A percentile compares a stretch with the other conserved stretches of the same genome.
Conservation (phyloP, 1,140 invertebrate genomes). For the Macrosteles quadrilineatus region DNA sequence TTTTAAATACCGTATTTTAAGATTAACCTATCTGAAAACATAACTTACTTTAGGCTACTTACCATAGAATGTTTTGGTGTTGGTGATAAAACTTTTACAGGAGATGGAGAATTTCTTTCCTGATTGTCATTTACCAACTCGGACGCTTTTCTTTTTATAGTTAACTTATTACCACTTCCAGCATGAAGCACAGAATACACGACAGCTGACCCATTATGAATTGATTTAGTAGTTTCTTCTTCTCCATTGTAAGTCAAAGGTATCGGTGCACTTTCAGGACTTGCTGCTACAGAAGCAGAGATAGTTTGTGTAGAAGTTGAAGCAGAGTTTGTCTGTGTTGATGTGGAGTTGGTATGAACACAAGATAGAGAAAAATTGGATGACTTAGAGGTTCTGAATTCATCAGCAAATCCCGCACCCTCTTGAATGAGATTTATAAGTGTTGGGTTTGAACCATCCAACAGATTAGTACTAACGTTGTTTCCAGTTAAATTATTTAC, state of each 20-base stretch:
- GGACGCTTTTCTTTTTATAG: conserved; percentile 74
- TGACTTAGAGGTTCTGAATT: conserved; percentile 68
- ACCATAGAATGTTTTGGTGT: background rate
- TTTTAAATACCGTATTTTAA: too few species aligned
- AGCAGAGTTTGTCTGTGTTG: conserved; percentile 58
- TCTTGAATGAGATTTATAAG: conserved; percentile 70
- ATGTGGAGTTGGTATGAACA: conserved; percentile 66
- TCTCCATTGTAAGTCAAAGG: too few species aligned
- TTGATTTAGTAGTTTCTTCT: conserved; percentile 48
- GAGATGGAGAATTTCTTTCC: background rate
- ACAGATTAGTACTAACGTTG: conserved; percentile 51
- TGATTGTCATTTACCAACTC: conserved; percentile 45
- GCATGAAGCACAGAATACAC: conserved; percentile 79
- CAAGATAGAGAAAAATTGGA: conserved; percentile 71
- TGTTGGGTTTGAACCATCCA: conserved; percentile 46
- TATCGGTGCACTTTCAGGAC: background rate
- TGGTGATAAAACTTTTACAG: background rate
- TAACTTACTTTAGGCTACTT: too few species aligned
- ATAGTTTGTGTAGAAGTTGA: conserved; percentile 21
- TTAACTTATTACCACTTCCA: conserved; percentile 77
- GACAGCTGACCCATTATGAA: conserved; percentile 67
- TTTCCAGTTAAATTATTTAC: conserved; percentile 52
- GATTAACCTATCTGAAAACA: too few species aligned
- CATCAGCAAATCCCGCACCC: conserved; percentile 74
- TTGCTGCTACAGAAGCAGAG: conserved; percentile 29